Evolutionary conservation across 2,113 vertebrate species (phyloP).

Genomic region (Lontra canadensis): DNA sequence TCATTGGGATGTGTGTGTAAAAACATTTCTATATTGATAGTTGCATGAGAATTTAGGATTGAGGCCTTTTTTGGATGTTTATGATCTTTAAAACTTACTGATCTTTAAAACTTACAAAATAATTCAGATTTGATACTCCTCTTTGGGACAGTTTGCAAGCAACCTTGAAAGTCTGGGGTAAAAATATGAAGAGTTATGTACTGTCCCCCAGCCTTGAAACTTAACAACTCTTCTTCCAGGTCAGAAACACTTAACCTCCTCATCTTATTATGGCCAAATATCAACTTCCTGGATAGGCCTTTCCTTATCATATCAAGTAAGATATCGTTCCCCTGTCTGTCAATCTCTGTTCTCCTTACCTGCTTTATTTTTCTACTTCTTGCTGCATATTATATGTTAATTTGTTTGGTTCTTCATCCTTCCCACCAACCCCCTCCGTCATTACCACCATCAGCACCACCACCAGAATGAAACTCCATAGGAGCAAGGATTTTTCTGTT

Average conservation of each 20-base stretch:
- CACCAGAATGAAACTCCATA: background rate
- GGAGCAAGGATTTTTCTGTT: background rate
- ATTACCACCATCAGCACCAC: background rate
- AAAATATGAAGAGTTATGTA: background rate
- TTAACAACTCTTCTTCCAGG: background rate
- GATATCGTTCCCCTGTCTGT: background rate
- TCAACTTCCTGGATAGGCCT: background rate
- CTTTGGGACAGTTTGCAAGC: background rate
- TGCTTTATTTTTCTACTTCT: background rate
- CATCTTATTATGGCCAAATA: background rate
- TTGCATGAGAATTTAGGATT: background rate
- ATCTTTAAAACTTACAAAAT: background rate
- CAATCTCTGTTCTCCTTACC: background rate
- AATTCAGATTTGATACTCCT: background rate
- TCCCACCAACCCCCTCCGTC: rapidly evolving
- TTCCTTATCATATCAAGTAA: background rate
- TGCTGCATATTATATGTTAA: background rate
- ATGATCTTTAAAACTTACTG: background rate
- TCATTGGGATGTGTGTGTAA: background rate
- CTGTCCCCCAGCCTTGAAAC: background rate
- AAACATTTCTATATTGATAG: background rate
- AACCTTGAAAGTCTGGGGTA: background rate
- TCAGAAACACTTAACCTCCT: background rate
- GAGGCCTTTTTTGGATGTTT: background rate
- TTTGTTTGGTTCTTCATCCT: background rate